These are phyloP conservation scores for Chloroclysta siterata DNA, from an alignment of 2,888 invertebrate genomes.

Conservation along the genomic window DNA sequence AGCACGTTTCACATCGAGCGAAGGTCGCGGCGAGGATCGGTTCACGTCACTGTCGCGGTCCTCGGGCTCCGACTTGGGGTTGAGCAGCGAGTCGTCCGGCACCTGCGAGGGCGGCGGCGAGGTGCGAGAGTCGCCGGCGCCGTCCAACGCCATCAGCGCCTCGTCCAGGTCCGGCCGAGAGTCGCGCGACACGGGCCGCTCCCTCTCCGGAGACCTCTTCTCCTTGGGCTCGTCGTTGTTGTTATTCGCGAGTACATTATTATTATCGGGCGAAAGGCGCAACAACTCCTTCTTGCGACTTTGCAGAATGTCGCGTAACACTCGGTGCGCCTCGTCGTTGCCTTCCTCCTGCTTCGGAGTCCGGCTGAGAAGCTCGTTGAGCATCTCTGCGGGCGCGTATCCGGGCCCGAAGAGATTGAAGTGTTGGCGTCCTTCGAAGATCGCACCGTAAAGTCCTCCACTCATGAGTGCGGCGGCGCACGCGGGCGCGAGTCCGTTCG, in stretches of 20 bases:
- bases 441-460: conserved; percentile 94
- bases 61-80: conserved; percentile 88
- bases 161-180: conserved; percentile 87
- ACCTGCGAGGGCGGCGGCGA: conserved; percentile 85
- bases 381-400: conserved; percentile 95
- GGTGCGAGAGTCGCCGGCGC: conserved; percentile 76
- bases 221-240: conserved; percentile 84
- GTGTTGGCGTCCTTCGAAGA: conserved; percentile 92
- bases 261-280: conserved; percentile 86
- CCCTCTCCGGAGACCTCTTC: conserved; percentile 84
- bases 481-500: conserved; percentile 83
- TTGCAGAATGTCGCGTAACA: conserved; percentile 95
- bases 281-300: conserved; percentile 93
- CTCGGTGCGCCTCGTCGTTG: conserved; percentile 89
- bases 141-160: conserved; percentile 86
- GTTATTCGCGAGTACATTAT: conserved; percentile 84
- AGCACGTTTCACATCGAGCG: conserved; percentile 94
- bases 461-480: conserved; percentile 92
- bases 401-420: conserved; percentile 93
- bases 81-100: conserved; percentile 82
- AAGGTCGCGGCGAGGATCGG: conserved; percentile 82
- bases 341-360: conserved; percentile 89
- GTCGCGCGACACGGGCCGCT: conserved; percentile 87
- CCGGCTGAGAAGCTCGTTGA: conserved; percentile 94
- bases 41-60: conserved; percentile 86